phyloP scores from a whole-genome alignment of 2,888 invertebrate genomes.

The Atethmia centrago region DNA sequence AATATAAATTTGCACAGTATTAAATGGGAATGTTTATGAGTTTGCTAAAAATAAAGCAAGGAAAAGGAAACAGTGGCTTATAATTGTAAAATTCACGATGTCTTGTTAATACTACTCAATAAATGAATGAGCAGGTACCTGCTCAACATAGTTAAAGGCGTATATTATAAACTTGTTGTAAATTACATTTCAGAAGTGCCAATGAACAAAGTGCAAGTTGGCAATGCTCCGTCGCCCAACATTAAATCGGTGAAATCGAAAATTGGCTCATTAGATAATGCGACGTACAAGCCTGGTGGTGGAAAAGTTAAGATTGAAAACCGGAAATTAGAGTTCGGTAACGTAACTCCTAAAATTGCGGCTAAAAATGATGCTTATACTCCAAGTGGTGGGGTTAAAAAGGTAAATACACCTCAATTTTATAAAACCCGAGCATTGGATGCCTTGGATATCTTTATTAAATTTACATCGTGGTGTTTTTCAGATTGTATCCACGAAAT shows the following conservation, averaged over 20 bases:
- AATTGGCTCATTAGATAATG: slow-evolving; percentile 97
- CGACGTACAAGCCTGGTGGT: slow-evolving; percentile 96
- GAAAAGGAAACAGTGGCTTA: neutral
- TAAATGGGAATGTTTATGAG: slow-evolving; percentile 7
- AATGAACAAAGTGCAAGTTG: slow-evolving; percentile 98
- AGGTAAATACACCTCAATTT: slow-evolving; percentile 90
- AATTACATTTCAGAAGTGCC: slow-evolving; percentile 92
- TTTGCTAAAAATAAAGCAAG: slow-evolving; percentile 5
- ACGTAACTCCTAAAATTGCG: slow-evolving; percentile 96
- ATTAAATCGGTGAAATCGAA: slow-evolving; percentile 97
- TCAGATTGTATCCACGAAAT: slow-evolving; percentile 96
- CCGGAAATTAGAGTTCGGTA: slow-evolving; percentile 95
- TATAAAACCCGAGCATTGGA: neutral
- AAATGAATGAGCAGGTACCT: neutral
- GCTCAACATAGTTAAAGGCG: neutral
- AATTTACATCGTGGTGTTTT: slow-evolving; percentile 64
- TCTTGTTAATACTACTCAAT: neutral
- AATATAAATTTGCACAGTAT: neutral
- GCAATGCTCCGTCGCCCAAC: slow-evolving; percentile 97
- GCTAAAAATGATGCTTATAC: slow-evolving; percentile 97
- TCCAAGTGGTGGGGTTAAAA: slow-evolving; percentile 97
- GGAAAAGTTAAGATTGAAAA: slow-evolving; percentile 97
- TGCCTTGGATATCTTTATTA: neutral
- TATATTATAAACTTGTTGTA: neutral
- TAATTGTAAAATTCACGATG: neutral